A percentile compares a stretch with the other conserved stretches of the same genome.
Evolutionary conservation across 2,888 invertebrate species (phyloP).

Genomic region (Choreutis nemorana): DNA sequence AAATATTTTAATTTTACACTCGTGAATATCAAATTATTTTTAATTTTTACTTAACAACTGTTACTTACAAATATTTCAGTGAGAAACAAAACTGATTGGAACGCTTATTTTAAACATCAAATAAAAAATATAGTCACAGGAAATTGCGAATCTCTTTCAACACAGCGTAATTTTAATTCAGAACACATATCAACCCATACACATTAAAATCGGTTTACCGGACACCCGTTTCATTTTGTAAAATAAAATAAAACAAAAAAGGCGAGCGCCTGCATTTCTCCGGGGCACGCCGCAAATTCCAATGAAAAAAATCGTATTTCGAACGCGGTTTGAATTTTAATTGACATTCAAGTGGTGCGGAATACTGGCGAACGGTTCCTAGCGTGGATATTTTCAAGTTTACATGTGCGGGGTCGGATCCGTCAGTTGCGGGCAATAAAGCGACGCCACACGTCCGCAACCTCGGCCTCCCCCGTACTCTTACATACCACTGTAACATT

Average conservation of each 20-base stretch:
- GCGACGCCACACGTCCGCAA: conserved; percentile 33
- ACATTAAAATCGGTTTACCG: conserved; percentile 65
- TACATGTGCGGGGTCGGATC: conserved; percentile 28
- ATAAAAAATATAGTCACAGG: no score
- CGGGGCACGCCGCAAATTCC: conserved; percentile 61
- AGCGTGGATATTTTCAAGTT: conserved; percentile 46
- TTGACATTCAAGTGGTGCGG: conserved; percentile 53
- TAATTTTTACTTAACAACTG: no score
- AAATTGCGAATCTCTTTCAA: not conserved
- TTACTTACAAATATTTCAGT: no score
- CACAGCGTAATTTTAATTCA: conserved; percentile 64
- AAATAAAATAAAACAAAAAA: conserved; percentile 60
- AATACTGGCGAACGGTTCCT: conserved; percentile 27
- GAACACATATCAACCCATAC: conserved; percentile 59
- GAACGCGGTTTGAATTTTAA: conserved; percentile 68
- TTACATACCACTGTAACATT: conserved; percentile 13
- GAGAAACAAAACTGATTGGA: no score
- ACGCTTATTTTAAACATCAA: no score
- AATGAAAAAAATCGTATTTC: conserved; percentile 65
- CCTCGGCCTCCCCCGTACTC: conserved; percentile 12
- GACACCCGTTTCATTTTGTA: conserved; percentile 58
- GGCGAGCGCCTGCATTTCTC: conserved; percentile 61
- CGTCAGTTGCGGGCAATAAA: conserved; percentile 41
- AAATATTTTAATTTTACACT: no score
- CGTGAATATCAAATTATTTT: no score